Evolutionary conservation across 2,113 vertebrate species (phyloP).

Genomic region (Elanoides forficatus): DNA sequence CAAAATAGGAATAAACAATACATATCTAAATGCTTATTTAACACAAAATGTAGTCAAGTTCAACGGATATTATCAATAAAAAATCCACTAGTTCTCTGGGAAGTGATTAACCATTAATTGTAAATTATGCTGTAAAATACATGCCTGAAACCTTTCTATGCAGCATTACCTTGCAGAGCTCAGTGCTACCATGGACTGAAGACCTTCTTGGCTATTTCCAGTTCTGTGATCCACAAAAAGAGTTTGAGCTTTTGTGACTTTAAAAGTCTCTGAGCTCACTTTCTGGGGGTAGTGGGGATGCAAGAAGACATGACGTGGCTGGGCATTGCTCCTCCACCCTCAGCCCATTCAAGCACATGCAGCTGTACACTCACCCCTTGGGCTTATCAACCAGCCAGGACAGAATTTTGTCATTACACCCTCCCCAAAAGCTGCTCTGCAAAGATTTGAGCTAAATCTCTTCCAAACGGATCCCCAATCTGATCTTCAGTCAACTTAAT

Average conservation of each 20-base stretch:
- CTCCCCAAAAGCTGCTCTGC: background rate
- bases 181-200: background rate
- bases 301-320: background rate
- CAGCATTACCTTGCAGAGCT: background rate
- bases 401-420: background rate
- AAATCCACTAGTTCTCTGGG: background rate
- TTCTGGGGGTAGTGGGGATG: background rate
- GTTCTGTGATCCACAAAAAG: background rate
- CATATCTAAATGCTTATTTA: background rate
- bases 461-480: background rate
- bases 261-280: background rate
- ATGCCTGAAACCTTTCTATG: background rate
- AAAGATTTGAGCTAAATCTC: background rate
- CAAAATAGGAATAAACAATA: background rate
- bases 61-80: background rate
- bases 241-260: background rate
- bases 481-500: background rate
- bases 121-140: background rate
- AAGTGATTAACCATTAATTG: background rate
- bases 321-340: background rate
- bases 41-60: background rate
- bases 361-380: rapidly evolving
- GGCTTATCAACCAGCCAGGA: background rate
- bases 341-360: background rate
- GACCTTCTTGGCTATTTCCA: background rate